These are phyloP conservation scores for Eucidaris tribuloides DNA, from an alignment of 35 echinoderm and acorn worm genomes.

Conservation along the genomic window DNA sequence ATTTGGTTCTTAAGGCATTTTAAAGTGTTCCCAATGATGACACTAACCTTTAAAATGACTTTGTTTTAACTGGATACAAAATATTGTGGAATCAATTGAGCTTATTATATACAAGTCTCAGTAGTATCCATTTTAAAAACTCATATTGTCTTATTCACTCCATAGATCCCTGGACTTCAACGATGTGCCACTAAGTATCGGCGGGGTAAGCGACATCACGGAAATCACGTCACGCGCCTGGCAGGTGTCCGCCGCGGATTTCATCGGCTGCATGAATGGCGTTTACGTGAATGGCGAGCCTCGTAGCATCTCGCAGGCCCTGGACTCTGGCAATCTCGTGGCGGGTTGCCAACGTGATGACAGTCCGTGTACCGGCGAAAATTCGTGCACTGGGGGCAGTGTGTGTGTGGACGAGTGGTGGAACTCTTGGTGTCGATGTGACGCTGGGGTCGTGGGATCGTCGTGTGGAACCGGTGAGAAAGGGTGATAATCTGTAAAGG, in stretches of 20 bases:
- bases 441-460: constrained; percentile 39
- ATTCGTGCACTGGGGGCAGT: constrained; percentile 24
- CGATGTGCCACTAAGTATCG: constrained; percentile 53
- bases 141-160: no score
- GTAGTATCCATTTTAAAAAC: no score
- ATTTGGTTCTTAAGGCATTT: no score
- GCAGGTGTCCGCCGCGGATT: constrained; percentile 84
- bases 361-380: constrained; percentile 18
- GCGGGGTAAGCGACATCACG: constrained; percentile 61
- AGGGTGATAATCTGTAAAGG: no score
- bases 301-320: constrained; percentile 8
- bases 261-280: constrained; percentile 85
- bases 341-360: constrained; percentile 64
- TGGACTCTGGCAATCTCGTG: constrained; percentile 1
- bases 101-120: no score
- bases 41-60: no score
- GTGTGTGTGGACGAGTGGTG: constrained; percentile 95
- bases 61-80: no score
- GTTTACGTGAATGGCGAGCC: constrained; percentile 66
- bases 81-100: no score
- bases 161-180: constrained; percentile 66
- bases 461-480: constrained; percentile 66
- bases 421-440: constrained; percentile 67
- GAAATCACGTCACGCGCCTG: constrained; percentile 46
- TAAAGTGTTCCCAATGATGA: no score